These are phyloP conservation scores for Branchinecta lindahli DNA, from an alignment of 1,140 invertebrate genomes.

Conservation along the genomic window DNA sequence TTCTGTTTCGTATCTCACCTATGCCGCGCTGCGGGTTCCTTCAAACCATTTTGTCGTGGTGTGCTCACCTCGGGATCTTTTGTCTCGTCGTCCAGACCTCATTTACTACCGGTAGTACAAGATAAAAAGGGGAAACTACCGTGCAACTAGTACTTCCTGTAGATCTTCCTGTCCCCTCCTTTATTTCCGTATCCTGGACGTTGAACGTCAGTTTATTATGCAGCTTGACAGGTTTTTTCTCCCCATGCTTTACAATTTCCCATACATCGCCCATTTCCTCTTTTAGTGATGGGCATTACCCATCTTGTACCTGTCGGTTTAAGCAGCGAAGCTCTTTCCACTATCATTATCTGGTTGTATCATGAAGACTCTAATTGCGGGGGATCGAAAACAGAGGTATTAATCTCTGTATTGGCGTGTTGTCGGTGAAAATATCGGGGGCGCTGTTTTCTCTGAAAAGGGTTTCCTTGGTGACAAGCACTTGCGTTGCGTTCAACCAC, in stretches of 20 bases:
- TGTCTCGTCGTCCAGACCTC: no score
- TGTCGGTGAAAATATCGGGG: no score
- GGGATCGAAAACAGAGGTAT: background rate
- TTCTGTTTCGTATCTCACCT: no score
- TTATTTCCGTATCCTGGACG: slow-evolving; percentile 1
- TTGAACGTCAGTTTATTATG: background rate
- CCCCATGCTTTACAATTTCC: background rate
- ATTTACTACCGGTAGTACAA: background rate
- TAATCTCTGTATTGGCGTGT: background rate
- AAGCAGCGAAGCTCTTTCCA: background rate
- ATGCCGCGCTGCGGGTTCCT: no score
- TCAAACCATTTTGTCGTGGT: no score
- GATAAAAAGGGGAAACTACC: background rate
- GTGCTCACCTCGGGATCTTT: no score
- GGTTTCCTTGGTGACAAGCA: no score
- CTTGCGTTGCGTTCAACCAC: no score
- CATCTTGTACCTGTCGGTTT: slow-evolving; percentile 3
- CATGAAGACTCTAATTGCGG: background rate
- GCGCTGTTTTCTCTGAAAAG: no score
- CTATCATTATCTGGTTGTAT: slow-evolving; percentile 1
- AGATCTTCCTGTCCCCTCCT: background rate
- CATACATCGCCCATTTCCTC: slow-evolving; percentile 2
- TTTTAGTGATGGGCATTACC: background rate
- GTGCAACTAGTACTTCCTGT: background rate
- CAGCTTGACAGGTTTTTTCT: background rate